A percentile compares a stretch with the other conserved stretches of the same genome.
Evolutionary conservation across 2,888 invertebrate genomes (phyloP).

Genomic region (Hyles lineata): DNA sequence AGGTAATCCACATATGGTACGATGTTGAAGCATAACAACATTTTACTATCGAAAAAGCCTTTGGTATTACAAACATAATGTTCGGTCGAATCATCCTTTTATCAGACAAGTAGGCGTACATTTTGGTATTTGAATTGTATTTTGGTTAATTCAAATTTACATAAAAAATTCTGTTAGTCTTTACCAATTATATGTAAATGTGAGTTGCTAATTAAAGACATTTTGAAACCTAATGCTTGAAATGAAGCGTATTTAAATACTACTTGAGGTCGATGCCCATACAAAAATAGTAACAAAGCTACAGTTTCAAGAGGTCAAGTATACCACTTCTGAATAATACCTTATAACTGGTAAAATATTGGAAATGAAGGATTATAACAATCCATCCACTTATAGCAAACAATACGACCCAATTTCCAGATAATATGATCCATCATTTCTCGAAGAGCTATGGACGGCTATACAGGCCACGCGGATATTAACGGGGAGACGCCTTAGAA

Average conservation of each 20-base stretch:
- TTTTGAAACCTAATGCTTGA: too few relatives aligned
- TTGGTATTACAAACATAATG: not conserved
- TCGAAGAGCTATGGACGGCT: not conserved
- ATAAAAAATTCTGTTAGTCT: not conserved
- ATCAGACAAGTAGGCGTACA: not conserved
- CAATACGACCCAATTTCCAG: conserved; percentile 22
- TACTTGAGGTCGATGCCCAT: too few relatives aligned
- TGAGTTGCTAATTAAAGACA: not conserved
- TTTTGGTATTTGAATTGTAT: not conserved
- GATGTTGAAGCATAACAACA: not conserved
- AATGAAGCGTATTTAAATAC: too few relatives aligned
- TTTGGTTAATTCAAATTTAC: too few relatives aligned
- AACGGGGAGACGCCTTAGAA: not conserved
- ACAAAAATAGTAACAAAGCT: not conserved
- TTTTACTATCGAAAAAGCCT: conserved; percentile 8
- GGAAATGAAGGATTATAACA: conserved; percentile 24
- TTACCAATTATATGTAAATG: not conserved
- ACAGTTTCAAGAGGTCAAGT: not conserved
- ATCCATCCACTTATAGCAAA: conserved; percentile 20
- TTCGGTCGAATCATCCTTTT: not conserved
- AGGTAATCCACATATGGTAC: conserved; percentile 37
- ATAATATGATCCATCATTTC: conserved; percentile 24
- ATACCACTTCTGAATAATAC: too few relatives aligned
- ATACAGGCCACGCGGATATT: conserved; percentile 9
- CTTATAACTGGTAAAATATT: not conserved